phyloP scores from a whole-genome alignment of 2,113 vertebrate species.

The Alligator sinensis region DNA sequence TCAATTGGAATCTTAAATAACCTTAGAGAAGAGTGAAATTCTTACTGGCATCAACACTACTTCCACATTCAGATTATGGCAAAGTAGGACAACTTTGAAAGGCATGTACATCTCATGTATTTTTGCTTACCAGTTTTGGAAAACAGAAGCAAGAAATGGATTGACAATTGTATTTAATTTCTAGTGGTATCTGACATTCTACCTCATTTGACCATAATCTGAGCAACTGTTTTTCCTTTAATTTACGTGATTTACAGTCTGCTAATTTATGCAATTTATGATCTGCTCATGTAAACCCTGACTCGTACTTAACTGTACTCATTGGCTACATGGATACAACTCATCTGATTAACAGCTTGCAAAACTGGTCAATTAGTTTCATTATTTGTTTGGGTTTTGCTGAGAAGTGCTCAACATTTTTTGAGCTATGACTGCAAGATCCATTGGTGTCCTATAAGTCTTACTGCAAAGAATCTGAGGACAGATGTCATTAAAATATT shows the following conservation, averaged over 20 bases:
- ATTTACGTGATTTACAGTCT: background rate
- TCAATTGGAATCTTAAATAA: background rate
- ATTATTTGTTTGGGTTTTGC: background rate
- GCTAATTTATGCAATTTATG: too few species aligned
- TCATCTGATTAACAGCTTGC: background rate
- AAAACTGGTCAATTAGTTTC: background rate
- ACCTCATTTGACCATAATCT: background rate
- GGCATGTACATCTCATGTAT: background rate
- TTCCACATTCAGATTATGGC: background rate
- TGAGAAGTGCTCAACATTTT: background rate
- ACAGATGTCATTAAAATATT: background rate
- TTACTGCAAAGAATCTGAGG: background rate
- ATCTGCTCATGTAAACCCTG: background rate
- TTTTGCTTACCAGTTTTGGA: background rate
- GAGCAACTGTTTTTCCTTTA: background rate
- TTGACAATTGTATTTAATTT: fast-evolving
- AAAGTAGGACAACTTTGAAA: background rate
- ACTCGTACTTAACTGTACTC: background rate
- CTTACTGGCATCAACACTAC: background rate
- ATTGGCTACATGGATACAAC: background rate
- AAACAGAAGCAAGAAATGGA: background rate
- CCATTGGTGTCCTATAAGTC: background rate
- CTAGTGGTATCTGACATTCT: background rate
- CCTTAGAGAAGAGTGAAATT: background rate
- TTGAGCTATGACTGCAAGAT: background rate